A percentile compares a stretch with the other conserved stretches of the same genome.
These are phyloP conservation scores for Thunnus albacares DNA, from an alignment of 2,797 vertebrate genomes.

Conservation along the genomic window DNA sequence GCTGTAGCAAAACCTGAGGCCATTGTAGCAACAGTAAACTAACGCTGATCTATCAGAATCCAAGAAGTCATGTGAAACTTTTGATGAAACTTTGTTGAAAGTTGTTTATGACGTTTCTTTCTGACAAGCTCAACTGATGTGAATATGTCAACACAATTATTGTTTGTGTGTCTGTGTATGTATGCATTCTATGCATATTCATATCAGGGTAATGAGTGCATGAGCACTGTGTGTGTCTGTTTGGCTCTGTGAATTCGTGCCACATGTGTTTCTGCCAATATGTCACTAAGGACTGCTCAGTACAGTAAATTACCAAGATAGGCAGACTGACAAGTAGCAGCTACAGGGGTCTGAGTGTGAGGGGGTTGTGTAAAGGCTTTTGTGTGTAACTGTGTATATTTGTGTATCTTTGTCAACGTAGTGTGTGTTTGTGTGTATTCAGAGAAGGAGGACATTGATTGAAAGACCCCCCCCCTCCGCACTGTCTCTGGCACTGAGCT, in stretches of 20 bases:
- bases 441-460: constrained; percentile 44
- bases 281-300: constrained; percentile 24
- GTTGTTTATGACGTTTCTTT: constrained; percentile 1
- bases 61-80: not conserved
- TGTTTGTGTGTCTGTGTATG: not conserved
- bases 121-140: not conserved
- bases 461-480: constrained; percentile 17
- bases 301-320: constrained; percentile 27
- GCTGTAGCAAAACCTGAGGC: not conserved
- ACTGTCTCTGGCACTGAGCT: constrained; percentile 47
- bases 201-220: not conserved
- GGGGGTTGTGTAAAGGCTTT: constrained; percentile 9
- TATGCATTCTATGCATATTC: not conserved
- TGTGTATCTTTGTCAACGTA: constrained; percentile 43
- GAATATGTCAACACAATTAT: not conserved
- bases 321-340: constrained; percentile 31
- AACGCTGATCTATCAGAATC: not conserved
- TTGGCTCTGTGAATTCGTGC: not conserved
- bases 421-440: constrained; percentile 43
- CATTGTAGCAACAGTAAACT: not conserved
- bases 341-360: constrained; percentile 12
- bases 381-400: constrained; percentile 7
- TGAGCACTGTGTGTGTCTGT: not conserved
- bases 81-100: too few species aligned
- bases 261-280: constrained; percentile 1